Evolutionary conservation across 1,140 invertebrate species (phyloP).

Genomic region (Plutomurus gul): DNA sequence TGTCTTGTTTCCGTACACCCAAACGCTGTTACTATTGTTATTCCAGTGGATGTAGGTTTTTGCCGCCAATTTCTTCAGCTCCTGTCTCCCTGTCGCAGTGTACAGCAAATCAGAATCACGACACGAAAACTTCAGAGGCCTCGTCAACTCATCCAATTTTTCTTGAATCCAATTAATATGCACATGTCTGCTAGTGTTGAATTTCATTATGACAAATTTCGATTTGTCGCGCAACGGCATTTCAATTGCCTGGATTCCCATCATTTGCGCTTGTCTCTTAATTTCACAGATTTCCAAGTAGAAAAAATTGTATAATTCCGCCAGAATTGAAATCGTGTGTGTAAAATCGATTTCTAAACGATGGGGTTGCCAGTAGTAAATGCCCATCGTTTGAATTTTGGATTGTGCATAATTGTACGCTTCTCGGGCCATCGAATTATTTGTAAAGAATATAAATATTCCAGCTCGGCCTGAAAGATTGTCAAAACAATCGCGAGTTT

Average conservation of each 20-base stretch:
- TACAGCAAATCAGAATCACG: background rate
- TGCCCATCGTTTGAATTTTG: background rate
- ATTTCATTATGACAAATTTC: background rate
- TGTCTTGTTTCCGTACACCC: background rate
- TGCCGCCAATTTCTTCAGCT: background rate
- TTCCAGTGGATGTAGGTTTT: background rate
- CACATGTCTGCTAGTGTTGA: background rate
- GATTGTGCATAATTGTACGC: background rate
- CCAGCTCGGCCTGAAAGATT: background rate
- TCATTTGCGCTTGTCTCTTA: background rate
- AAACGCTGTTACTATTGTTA: background rate
- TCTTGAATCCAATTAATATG: background rate
- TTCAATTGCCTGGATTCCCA: background rate
- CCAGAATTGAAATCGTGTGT: background rate
- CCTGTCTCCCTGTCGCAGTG: background rate
- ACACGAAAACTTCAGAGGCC: background rate
- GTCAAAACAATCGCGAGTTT: background rate
- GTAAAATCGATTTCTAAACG: constrained; percentile 33
- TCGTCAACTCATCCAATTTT: background rate
- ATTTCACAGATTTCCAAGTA: background rate
- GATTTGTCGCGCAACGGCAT: no score
- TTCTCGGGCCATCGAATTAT: background rate
- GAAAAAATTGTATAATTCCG: background rate
- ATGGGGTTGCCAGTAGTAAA: background rate
- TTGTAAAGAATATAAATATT: background rate